Evolutionary conservation across 2,797 vertebrate species (phyloP).

Genomic region (Trichosurus vulpecula): DNA sequence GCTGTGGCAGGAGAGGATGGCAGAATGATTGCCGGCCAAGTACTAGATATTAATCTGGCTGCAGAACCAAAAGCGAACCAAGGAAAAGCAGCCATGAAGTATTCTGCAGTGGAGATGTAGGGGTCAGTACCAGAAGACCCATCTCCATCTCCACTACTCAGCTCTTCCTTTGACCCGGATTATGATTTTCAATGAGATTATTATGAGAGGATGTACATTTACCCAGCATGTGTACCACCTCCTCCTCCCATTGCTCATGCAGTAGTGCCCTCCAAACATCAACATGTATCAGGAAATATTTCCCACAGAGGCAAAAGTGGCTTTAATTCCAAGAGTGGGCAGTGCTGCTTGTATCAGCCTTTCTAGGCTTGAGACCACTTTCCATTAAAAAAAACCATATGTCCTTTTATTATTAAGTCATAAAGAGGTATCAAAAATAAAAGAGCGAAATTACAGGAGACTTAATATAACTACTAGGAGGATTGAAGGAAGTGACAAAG

Average conservation of each 20-base stretch:
- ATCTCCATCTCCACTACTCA: too few relatives aligned
- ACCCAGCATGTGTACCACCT: conserved; percentile 91
- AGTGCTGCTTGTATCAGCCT: too few relatives aligned
- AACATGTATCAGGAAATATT: conserved; percentile 91
- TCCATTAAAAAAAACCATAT: too few relatives aligned
- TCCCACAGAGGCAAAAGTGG: conserved; percentile 91
- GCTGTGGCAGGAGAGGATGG: conserved; percentile 86
- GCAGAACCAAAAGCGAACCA: conserved; percentile 94
- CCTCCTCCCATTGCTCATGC: conserved; percentile 91
- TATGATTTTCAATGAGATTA: too few relatives aligned
- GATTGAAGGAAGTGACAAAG: too few relatives aligned
- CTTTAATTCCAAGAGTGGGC: conserved; percentile 93
- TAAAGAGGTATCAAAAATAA: too few relatives aligned
- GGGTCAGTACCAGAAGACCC: too few relatives aligned
- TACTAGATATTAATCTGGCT: conserved; percentile 94
- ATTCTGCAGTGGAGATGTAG: not conserved
- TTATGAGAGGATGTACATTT: conserved; percentile 89
- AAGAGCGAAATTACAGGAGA: too few relatives aligned
- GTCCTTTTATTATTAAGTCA: too few relatives aligned
- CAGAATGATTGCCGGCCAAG: conserved; percentile 86
- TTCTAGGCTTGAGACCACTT: too few relatives aligned
- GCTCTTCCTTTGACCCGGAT: too few relatives aligned
- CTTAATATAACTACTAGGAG: too few relatives aligned
- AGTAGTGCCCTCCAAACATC: conserved; percentile 93
- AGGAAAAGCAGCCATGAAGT: conserved; percentile 91